A percentile compares a stretch with the other conserved stretches of the same genome.
Evolutionary conservation across 2,888 invertebrate species (phyloP).

Genomic region (Sclerodermus sp.): DNA sequence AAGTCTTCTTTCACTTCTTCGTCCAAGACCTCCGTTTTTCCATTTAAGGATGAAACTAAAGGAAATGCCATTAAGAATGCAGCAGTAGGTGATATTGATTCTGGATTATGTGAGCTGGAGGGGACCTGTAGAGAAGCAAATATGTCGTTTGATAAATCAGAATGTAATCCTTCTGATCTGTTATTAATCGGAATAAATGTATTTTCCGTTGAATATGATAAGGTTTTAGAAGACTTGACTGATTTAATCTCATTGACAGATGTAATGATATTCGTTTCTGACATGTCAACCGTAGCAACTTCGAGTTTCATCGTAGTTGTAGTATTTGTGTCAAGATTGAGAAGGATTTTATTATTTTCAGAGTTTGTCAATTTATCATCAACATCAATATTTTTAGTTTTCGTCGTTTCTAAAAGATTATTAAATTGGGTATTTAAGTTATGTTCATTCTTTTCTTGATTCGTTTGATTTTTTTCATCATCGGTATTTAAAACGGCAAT

Average conservation of each 20-base stretch:
- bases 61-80: slow-evolving; percentile 78
- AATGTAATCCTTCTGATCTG: slow-evolving; percentile 52
- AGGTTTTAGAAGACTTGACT: slow-evolving; percentile 31
- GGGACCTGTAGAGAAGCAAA: slow-evolving; percentile 66
- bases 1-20: slow-evolving; percentile 61
- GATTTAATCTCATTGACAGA: slow-evolving; percentile 25
- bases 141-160: slow-evolving; percentile 65
- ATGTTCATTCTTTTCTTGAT: slow-evolving; percentile 17
- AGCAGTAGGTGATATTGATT: slow-evolving; percentile 73
- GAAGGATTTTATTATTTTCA: slow-evolving; percentile 44
- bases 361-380: slow-evolving; percentile 15
- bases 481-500: too few relatives aligned
- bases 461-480: too few relatives aligned
- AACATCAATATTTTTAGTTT: slow-evolving; percentile 25
- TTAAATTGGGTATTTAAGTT: slow-evolving; percentile 44
- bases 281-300: too few relatives aligned
- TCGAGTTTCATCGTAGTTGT: slow-evolving; percentile 50
- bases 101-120: slow-evolving; percentile 61
- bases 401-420: slow-evolving; percentile 39
- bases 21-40: slow-evolving; percentile 61
- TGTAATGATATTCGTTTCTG: too few relatives aligned
- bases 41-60: slow-evolving; percentile 66
- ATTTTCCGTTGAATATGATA: slow-evolving; percentile 47
- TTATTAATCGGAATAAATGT: slow-evolving; percentile 51
- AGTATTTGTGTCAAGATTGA: slow-evolving; percentile 54